Percentiles rank a stretch among this genome's conserved stretches.
Evolutionary conservation across 2,888 invertebrate genomes (phyloP).

Genomic region (Melinaea menophilus): DNA sequence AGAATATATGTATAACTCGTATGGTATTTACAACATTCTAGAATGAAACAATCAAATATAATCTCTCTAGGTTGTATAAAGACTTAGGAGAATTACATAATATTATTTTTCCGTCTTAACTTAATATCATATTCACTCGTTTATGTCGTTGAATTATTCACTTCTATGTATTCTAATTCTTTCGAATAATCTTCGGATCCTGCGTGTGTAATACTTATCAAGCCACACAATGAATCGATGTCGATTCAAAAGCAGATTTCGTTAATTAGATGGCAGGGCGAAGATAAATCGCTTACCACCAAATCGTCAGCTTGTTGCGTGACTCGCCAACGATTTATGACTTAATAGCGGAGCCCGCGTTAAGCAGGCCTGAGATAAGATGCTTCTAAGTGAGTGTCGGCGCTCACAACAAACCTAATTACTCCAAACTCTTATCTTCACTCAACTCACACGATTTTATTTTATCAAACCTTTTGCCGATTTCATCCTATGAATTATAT

Average conservation of each 20-base stretch:
- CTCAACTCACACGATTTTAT: slow-evolving; percentile 68
- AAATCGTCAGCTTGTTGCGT: slow-evolving; percentile 72
- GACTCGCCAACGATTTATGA: slow-evolving; percentile 72
- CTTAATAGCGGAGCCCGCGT: slow-evolving; percentile 74
- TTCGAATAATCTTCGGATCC: not conserved
- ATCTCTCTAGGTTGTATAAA: no score
- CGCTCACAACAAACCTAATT: slow-evolving; percentile 77
- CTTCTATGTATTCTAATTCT: no score
- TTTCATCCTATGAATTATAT: not conserved
- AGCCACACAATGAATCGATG: slow-evolving; percentile 3
- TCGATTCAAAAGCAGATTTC: slow-evolving; percentile 22
- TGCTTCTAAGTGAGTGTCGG: slow-evolving; percentile 77
- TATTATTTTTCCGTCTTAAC: no score
- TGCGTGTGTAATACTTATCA: slow-evolving; percentile 5
- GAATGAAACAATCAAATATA: no score
- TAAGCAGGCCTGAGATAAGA: slow-evolving; percentile 77
- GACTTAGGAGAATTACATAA: no score
- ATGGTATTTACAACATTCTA: no score
- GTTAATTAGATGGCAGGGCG: slow-evolving; percentile 67
- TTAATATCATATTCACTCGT: no score
- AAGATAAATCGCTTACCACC: slow-evolving; percentile 67
- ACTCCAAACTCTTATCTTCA: slow-evolving; percentile 74
- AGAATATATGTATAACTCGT: no score
- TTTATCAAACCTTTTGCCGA: slow-evolving; percentile 47
- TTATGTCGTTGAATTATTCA: no score